A percentile compares a stretch with the other conserved stretches of the same genome.
These are phyloP conservation scores for Podiceps cristatus DNA, from an alignment of 2,113 vertebrate genomes.

Conservation along the genomic window DNA sequence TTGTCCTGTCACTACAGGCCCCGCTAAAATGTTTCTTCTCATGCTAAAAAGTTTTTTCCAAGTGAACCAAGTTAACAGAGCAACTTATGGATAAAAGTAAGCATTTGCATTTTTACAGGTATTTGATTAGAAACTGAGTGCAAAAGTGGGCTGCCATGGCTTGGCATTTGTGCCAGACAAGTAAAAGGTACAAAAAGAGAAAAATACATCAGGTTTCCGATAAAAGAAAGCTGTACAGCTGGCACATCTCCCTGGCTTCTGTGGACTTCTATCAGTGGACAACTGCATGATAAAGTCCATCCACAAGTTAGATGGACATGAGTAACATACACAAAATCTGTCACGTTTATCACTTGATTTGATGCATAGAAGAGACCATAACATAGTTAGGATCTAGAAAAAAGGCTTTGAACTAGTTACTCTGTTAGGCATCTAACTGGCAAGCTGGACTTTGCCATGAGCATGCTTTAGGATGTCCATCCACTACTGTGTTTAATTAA, in stretches of 20 bases:
- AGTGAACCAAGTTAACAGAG: background rate
- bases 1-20: too few relatives aligned
- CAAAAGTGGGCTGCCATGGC: background rate
- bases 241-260: background rate
- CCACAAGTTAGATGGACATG: background rate
- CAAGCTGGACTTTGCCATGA: background rate
- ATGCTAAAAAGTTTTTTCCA: too few relatives aligned
- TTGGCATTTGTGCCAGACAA: background rate
- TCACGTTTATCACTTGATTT: background rate
- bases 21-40: too few relatives aligned
- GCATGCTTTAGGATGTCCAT: background rate
- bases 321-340: background rate
- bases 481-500: background rate
- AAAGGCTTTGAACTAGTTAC: background rate
- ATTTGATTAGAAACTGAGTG: background rate
- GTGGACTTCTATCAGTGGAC: background rate
- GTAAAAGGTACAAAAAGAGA: background rate
- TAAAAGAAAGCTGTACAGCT: background rate
- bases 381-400: background rate
- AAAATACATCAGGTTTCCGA: background rate
- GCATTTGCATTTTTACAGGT: background rate
- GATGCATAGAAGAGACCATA: background rate
- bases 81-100: background rate
- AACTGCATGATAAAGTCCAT: background rate
- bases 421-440: background rate